Percentiles rank a stretch among this genome's conserved stretches.
Evolutionary conservation across 1,140 invertebrate species (phyloP).

Genomic region (Brachionus asplanchnoidis): DNA sequence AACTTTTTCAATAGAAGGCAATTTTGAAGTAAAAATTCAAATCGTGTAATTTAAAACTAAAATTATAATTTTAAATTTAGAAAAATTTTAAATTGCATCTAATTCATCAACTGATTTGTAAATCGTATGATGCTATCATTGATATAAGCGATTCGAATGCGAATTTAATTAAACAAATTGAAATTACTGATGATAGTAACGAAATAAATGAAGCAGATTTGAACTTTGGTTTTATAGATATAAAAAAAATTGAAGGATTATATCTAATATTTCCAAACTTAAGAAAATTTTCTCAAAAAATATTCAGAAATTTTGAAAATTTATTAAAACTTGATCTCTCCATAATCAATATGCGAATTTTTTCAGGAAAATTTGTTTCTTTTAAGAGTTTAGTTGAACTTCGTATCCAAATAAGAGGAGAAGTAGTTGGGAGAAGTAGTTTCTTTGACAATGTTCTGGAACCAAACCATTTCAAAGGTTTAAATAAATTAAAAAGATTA

Average conservation of each 20-base stretch:
- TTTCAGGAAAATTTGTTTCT: not conserved
- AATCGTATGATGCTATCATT: not conserved
- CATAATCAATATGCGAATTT: not conserved
- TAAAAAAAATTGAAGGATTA: not conserved
- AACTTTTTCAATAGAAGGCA: no score
- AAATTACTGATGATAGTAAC: not conserved
- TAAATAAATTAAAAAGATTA: not conserved
- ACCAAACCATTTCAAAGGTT: not conserved
- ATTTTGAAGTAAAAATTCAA: no score
- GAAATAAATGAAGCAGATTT: not conserved
- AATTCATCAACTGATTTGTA: not conserved
- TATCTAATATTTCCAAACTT: not conserved
- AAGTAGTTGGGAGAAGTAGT: no score
- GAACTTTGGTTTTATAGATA: not conserved
- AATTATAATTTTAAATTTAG: not conserved
- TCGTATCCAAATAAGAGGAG: no score
- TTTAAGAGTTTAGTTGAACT: not conserved
- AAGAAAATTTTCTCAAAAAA: not conserved
- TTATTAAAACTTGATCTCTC: not conserved
- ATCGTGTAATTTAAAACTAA: no score
- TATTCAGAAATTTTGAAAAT: not conserved
- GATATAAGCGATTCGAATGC: not conserved
- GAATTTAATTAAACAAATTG: not conserved
- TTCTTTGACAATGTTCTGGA: not conserved
- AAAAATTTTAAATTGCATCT: not conserved